Base-by-base conservation (phyloP, 2,888 invertebrate genomes). In the Tipula unca region DNA sequence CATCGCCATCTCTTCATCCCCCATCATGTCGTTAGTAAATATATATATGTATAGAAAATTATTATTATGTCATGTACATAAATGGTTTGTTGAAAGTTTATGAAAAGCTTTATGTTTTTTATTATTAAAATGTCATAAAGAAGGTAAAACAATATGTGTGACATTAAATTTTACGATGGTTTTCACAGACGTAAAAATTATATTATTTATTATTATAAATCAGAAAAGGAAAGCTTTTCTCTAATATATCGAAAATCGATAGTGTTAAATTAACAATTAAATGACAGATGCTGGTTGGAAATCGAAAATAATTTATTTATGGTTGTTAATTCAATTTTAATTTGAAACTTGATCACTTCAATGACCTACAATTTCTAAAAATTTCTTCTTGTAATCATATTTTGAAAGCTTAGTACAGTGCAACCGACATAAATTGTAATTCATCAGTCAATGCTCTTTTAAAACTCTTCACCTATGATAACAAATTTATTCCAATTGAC, bases 11-110 rank as follows among this genome's bases (percentile, higher is more conserved):
- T 6, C 48, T 14, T 6, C 17, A 48, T 17, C 3, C 48, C 17
- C 20, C 17, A 48, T 17, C 48, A 36, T 10, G 6, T 48, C 17
- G 48, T 48, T 48, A 48, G 48, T 48, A 17, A 13, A 48, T 48
- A 48, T 1, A 17, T 25, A 17, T 48, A 48, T 1, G 8, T 25
- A 17, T 3, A 20, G 69, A 25, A 25, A 25, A 13, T 69, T 20
- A 25, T 69, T 25, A 69, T 69, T 69, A 69, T 69, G 69, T 69
- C 69, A 69, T 69, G 69, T 10, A 69, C 69, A 69, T 69, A 69
- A 69, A 69, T 69, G 69, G 69, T 69, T 69, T 69, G 8, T 69
- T 69, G 69, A 69, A 69, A 69, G 69, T 69, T 69, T 69, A 69
- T 69, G 69, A 69, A 69, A 69, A 69, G 69, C 69, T 69, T 69